These are phyloP conservation scores for Gambusia affinis DNA, from an alignment of 2,113 vertebrate species.

Conservation along the genomic window DNA sequence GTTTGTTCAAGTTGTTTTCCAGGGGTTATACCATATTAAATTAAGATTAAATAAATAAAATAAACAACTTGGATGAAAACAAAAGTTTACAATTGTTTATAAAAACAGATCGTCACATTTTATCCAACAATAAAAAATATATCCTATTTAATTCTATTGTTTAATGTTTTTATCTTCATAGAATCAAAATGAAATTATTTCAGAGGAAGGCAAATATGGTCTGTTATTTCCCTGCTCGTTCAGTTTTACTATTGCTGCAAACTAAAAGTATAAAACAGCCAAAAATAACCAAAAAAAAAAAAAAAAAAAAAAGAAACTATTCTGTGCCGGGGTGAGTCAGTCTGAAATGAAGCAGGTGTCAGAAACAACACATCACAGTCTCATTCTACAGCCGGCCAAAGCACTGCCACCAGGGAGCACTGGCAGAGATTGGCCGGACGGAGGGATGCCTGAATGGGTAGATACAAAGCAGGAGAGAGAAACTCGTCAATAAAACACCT, in stretches of 20 bases:
- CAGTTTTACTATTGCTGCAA: neutral
- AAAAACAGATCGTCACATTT: neutral
- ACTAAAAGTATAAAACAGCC: neutral
- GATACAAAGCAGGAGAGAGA: slow-evolving; percentile 58
- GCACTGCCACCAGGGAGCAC: slow-evolving; percentile 53
- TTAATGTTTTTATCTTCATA: neutral
- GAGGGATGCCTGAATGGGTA: slow-evolving; percentile 55
- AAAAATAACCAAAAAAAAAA: neutral
- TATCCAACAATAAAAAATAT: neutral
- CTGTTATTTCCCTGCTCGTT: neutral
- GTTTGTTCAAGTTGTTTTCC: no score
- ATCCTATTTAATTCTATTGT: neutral
- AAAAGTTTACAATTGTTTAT: no score
- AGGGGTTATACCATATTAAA: no score
- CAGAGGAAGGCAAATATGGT: neutral
- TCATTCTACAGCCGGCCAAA: slow-evolving; percentile 55
- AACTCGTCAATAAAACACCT: slow-evolving; percentile 72
- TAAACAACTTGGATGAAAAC: no score
- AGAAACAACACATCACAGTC: slow-evolving; percentile 61
- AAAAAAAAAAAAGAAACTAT: neutral
- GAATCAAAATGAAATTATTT: neutral
- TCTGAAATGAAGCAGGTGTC: slow-evolving; percentile 50
- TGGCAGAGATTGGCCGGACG: slow-evolving; percentile 61
- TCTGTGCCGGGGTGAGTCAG: slow-evolving; percentile 26
- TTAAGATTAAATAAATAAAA: no score